A percentile compares a stretch with the other conserved stretches of the same genome.
Evolutionary conservation across 2,113 vertebrate genomes (phyloP).

Genomic region (Stercorarius parasiticus): DNA sequence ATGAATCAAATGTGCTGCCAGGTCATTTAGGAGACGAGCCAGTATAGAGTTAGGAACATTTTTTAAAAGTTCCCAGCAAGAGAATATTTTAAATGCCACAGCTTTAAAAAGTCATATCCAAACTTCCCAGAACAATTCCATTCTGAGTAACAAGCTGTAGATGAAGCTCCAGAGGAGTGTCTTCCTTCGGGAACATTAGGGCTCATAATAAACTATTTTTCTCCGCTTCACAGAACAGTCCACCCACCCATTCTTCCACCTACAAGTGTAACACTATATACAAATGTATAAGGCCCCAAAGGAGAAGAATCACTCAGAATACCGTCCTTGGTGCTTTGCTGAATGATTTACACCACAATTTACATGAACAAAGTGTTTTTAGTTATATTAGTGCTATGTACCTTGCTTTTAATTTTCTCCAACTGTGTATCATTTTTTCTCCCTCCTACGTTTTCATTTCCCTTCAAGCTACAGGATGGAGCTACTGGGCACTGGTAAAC

Average conservation of each 20-base stretch:
- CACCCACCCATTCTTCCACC: constrained; percentile 31
- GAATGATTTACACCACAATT: constrained; percentile 1
- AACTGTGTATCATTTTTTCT: neutral
- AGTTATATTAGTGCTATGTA: neutral
- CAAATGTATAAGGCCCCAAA: neutral
- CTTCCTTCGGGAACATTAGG: constrained; percentile 25
- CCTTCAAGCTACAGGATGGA: neutral
- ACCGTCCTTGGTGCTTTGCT: neutral
- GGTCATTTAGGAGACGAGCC: constrained; percentile 24
- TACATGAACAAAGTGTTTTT: neutral
- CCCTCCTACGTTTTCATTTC: neutral
- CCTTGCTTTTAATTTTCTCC: neutral
- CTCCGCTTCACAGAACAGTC: constrained; percentile 1
- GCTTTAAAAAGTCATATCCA: constrained; percentile 13
- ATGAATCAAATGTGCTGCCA: constrained; percentile 51
- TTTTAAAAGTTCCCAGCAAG: neutral
- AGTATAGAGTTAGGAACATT: constrained; percentile 2
- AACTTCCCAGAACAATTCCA: constrained; percentile 15
- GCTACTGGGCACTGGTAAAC: neutral
- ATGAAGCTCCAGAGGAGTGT: constrained; percentile 8
- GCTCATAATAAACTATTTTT: constrained; percentile 46
- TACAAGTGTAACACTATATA: neutral
- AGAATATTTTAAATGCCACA: neutral
- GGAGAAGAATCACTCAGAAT: neutral
- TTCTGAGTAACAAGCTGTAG: neutral